A percentile compares a stretch with the other conserved stretches of the same genome.
Evolutionary conservation across 2,113 vertebrate species (phyloP).

Genomic region (Equus przewalskii): DNA sequence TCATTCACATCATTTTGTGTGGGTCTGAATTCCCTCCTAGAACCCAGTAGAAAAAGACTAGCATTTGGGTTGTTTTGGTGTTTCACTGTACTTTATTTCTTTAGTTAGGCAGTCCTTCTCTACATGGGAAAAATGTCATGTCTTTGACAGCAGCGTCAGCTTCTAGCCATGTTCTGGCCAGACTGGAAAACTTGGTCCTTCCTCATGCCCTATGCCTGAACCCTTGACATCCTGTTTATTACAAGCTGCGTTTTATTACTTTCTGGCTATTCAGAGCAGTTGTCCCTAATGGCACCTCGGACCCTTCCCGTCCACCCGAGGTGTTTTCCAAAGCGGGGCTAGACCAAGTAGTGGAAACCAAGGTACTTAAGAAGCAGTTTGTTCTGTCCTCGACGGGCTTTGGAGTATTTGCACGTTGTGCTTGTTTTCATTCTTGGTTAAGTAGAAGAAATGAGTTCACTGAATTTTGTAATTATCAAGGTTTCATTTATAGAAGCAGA

Average conservation of each 20-base stretch:
- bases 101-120: not conserved
- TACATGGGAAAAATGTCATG: not conserved
- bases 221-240: constrained; percentile 65
- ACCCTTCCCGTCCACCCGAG: not conserved
- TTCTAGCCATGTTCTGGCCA: constrained; percentile 32
- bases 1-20: not conserved
- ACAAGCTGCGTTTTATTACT: constrained; percentile 43
- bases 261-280: constrained; percentile 54
- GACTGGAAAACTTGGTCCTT: constrained; percentile 34
- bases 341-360: not conserved
- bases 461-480: not conserved
- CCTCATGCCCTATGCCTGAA: constrained; percentile 34
- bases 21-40: not conserved
- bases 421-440: not conserved
- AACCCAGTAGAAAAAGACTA: not conserved
- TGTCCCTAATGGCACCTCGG: not conserved
- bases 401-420: constrained; percentile 23
- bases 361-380: not conserved
- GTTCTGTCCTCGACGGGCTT: not conserved
- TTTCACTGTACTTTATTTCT: constrained; percentile 50
- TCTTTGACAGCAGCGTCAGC: not conserved
- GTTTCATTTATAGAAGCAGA: not conserved
- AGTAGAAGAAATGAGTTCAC: not conserved
- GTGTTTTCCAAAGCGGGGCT: not conserved
- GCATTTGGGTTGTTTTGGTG: not conserved